phyloP scores from a whole-genome alignment of 2,113 vertebrate genomes.

The Takifugu flavidus region DNA sequence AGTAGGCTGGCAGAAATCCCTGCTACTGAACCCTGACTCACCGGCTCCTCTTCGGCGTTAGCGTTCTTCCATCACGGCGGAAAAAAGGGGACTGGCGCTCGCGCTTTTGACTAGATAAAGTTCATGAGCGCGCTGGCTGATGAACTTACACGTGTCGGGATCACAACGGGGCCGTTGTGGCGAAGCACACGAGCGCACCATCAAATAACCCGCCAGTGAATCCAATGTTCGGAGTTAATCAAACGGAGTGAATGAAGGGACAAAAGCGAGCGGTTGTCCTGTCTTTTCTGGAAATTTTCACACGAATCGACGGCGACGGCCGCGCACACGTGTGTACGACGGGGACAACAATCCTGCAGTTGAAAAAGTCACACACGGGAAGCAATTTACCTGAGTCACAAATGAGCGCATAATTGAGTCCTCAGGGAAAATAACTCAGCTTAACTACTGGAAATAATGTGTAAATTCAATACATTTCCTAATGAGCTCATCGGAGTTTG shows the following conservation, averaged over 20 bases:
- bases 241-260: conserved; percentile 77
- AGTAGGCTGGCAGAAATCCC: conserved; percentile 70
- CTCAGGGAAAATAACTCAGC: conserved; percentile 93
- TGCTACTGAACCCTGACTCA: conserved; percentile 76
- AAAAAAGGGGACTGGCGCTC: conserved; percentile 28
- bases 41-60: conserved; percentile 31
- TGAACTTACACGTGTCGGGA: conserved; percentile 44
- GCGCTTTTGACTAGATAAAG: conserved; percentile 41
- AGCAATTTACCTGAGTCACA: conserved; percentile 84
- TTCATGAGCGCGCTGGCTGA: conserved; percentile 28
- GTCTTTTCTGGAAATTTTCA: conserved; percentile 35
- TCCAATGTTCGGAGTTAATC: conserved; percentile 64
- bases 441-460: conserved; percentile 98
- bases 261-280: conserved; percentile 81
- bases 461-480: conserved; percentile 94
- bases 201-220: conserved; percentile 53
- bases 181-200: conserved; percentile 44
- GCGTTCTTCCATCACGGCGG: conserved; percentile 33
- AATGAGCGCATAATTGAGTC: conserved; percentile 89
- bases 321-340: conserved; percentile 56
- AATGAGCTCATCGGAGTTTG: conserved; percentile 90
- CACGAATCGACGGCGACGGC: conserved; percentile 68
- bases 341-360: conserved; percentile 70
- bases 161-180: conserved; percentile 58
- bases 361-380: conserved; percentile 69